Evolutionary conservation across 2,888 invertebrate genomes (phyloP), one percentile per base, ranked within the genome.

Genomic region (Agrochola lychnidis): DNA sequence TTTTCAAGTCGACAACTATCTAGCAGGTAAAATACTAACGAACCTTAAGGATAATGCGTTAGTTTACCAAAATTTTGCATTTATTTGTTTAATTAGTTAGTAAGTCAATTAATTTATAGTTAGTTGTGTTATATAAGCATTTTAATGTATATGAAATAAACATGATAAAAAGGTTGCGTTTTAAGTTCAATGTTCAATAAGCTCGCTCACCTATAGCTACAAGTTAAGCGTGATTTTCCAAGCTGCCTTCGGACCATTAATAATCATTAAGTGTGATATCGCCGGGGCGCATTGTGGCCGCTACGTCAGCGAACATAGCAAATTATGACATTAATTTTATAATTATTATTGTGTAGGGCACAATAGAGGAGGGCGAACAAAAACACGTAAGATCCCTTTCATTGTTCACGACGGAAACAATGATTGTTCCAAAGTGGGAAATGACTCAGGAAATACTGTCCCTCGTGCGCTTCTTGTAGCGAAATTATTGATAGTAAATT

Each of bases 261-360:
- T 95, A 94, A 94, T 93, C 91, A 94, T 95, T 94, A 94, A 87
- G 89, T 87, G 88, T 92, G 92, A 92, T 94, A 94, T 91, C 88
- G 90, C 89, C 79, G 80, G 88, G 89, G 92, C 91, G 91, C 89
- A 91, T 92, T 92, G 90, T 91, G 88, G 87, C 84, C 87, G 87
- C 87, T 87, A 88, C 87, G 88, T 87, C 87, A 85, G 89, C 87
- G 91, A 91, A 90, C 90, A 91, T 89, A 89, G 91, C 92, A 94
- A 94, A 94, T 95, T 95, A 94, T 94, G 94, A 94, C 94, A 94
- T 94, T 94, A 93, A 94, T 94, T 94, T 93, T 93, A 92, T 94
- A 94, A 94, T 95, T 92, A 94, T 94, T 93, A 93, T 93, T 93
- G 91, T 92, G 90, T 88, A 87, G 87, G 85, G 87, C 88, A 94